These are phyloP conservation scores for Ellobium chinense DNA, from an alignment of 2,888 invertebrate species.

Conservation along the genomic window DNA sequence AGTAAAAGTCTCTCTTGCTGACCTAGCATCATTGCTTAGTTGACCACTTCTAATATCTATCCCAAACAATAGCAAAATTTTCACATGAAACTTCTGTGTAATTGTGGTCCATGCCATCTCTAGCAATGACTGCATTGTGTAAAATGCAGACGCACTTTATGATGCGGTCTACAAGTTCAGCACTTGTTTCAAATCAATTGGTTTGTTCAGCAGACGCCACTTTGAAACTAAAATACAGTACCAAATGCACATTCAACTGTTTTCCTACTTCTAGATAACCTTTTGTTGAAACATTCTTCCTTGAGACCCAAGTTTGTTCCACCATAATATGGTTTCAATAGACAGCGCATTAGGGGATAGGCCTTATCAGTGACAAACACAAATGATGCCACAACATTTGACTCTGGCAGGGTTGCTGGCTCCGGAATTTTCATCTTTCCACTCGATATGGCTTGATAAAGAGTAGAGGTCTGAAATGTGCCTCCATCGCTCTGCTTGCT, in stretches of 20 bases:
- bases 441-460: slow-evolving; percentile 1
- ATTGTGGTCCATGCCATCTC: slow-evolving; percentile 3
- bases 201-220: slow-evolving; percentile 14
- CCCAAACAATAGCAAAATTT: background rate
- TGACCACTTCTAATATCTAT: background rate
- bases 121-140: slow-evolving; percentile 10
- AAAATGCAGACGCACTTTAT: slow-evolving; percentile 18
- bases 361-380: slow-evolving; percentile 10
- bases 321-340: slow-evolving; percentile 17
- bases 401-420: background rate
- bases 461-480: slow-evolving; percentile 14
- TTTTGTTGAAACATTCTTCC: slow-evolving; percentile 23
- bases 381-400: slow-evolving; percentile 9
- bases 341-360: background rate
- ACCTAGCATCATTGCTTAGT: slow-evolving; percentile 2
- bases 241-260: slow-evolving; percentile 22
- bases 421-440: background rate
- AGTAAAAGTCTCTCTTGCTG: background rate
- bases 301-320: background rate
- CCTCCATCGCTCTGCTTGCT: slow-evolving; percentile 30
- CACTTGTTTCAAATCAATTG: slow-evolving; percentile 21
- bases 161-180: slow-evolving; percentile 8
- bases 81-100: slow-evolving; percentile 1
- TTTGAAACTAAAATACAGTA: slow-evolving; percentile 6
- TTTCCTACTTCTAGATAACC: slow-evolving; percentile 5